Conservation (phyloP, 2,113 vertebrate genomes). For the Gallinago undulata region DNA sequence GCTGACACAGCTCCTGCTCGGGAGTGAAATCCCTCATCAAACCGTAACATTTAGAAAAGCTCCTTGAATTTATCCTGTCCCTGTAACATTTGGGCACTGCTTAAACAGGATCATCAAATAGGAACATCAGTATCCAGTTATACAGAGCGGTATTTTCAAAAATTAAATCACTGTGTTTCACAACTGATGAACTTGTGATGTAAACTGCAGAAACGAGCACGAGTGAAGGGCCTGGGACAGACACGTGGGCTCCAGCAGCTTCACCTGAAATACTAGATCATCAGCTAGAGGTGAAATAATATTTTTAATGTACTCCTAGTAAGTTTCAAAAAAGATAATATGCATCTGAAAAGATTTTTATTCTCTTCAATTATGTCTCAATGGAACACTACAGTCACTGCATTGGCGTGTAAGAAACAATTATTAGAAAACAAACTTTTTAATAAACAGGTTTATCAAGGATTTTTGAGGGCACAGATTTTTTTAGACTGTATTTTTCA, state of each 20-base stretch:
- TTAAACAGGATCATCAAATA: neutral
- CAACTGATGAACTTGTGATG: neutral
- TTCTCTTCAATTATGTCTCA: neutral
- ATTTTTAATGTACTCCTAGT: neutral
- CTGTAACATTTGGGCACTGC: constrained; percentile 15
- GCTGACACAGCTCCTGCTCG: neutral
- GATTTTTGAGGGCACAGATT: neutral
- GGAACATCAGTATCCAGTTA: neutral
- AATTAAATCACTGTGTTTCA: neutral
- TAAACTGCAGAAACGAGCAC: neutral
- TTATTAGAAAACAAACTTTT: neutral
- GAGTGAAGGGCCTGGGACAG: neutral
- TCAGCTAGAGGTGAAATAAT: neutral
- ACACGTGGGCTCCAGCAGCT: neutral
- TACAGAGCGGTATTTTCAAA: neutral
- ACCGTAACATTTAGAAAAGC: constrained; percentile 34
- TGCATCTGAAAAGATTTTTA: neutral
- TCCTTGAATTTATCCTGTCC: neutral
- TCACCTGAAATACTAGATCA: neutral
- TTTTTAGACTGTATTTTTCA: neutral
- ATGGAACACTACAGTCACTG: neutral
- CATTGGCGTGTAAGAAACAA: rapidly evolving
- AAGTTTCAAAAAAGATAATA: neutral
- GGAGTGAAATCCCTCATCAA: constrained; percentile 1
- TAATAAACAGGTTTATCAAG: neutral